Conservation (phyloP, 2,797 vertebrate species). For the Hozukius guyotensis region DNA sequence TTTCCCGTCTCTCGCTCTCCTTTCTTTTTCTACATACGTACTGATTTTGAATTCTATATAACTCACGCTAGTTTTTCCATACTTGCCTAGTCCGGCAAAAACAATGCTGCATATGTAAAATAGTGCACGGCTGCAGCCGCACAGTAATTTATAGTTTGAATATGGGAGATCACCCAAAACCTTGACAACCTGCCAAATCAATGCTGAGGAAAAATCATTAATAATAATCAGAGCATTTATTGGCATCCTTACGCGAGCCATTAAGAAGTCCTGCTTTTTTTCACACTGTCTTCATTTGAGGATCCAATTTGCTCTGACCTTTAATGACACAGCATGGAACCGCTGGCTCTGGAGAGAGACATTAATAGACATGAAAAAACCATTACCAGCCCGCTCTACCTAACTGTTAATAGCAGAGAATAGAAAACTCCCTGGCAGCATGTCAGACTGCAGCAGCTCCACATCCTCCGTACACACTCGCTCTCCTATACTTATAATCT, state of each 20-base stretch:
- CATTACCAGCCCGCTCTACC: slow-evolving; percentile 64
- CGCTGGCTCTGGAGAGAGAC: slow-evolving; percentile 72
- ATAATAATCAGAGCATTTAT: slow-evolving; percentile 84
- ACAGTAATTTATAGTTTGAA: slow-evolving; percentile 33
- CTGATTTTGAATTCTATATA: neutral
- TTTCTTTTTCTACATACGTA: neutral
- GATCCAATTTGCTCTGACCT: slow-evolving; percentile 79
- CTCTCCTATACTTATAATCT: slow-evolving; percentile 30
- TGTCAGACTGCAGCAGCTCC: slow-evolving; percentile 46
- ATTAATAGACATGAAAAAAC: slow-evolving; percentile 77
- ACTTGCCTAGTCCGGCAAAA: neutral
- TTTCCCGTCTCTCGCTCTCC: neutral
- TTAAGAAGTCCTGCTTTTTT: slow-evolving; percentile 70
- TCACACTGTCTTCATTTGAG: slow-evolving; percentile 70
- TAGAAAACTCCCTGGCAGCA: slow-evolving; percentile 46
- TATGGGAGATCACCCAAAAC: slow-evolving; percentile 42
- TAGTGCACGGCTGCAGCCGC: slow-evolving; percentile 1
- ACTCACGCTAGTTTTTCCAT: neutral
- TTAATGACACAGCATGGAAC: slow-evolving; percentile 79
- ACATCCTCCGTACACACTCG: slow-evolving; percentile 7
- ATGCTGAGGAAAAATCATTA: slow-evolving; percentile 78
- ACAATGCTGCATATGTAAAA: neutral
- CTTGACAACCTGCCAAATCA: slow-evolving; percentile 69
- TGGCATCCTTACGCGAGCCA: slow-evolving; percentile 70
- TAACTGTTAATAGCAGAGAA: slow-evolving; percentile 66